A percentile compares a stretch with the other conserved stretches of the same genome.
These are phyloP conservation scores for Archaeoteleia sp. DNA, from an alignment of 2,888 invertebrate species.

Conservation along the genomic window DNA sequence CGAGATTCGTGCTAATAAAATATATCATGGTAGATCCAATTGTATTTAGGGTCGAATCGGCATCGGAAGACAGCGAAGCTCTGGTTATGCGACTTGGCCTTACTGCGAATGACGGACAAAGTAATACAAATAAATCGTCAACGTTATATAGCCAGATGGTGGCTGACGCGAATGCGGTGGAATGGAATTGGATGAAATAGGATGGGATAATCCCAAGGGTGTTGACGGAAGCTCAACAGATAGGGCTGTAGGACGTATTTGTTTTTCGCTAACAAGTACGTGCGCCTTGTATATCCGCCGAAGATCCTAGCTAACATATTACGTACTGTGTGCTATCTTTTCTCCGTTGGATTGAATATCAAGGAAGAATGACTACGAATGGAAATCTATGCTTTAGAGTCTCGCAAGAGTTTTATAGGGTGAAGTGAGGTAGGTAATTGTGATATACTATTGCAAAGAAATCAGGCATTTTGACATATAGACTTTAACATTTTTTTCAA, in stretches of 20 bases:
- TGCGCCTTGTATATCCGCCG: constrained; percentile 37
- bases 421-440: no score
- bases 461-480: no score
- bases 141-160: constrained; percentile 63
- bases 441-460: no score
- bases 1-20: constrained; percentile 45
- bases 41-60: constrained; percentile 49
- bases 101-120: constrained; percentile 56
- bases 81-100: constrained; percentile 49
- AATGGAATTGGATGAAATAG: constrained; percentile 59
- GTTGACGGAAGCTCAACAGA: constrained; percentile 59
- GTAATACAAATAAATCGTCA: constrained; percentile 69
- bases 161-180: constrained; percentile 61
- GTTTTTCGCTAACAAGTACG: constrained; percentile 66
- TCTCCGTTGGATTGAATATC: constrained; percentile 36
- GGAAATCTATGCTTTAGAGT: no score
- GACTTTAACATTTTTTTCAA: no score
- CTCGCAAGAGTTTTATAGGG: no score
- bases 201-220: constrained; percentile 65
- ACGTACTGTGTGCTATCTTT: constrained; percentile 25
- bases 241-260: constrained; percentile 62
- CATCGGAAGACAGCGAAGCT: constrained; percentile 36
- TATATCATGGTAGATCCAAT: constrained; percentile 50
- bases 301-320: constrained; percentile 46
- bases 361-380: constrained; percentile 13